phyloP scores from a whole-genome alignment of 2,113 vertebrate species.

The Nettapus auritus region DNA sequence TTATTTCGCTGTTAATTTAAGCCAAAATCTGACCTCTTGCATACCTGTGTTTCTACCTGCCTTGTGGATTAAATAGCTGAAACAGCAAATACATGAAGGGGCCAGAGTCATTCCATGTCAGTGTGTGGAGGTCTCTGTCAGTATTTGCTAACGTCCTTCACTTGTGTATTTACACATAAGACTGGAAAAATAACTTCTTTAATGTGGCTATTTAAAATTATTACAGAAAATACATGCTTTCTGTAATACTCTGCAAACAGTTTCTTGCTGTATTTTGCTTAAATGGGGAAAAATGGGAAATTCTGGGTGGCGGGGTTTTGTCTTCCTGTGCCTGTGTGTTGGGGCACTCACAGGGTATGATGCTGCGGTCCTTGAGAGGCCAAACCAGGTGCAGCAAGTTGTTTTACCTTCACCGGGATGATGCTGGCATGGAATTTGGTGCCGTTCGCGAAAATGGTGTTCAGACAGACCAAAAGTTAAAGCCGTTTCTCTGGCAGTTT shows the following conservation, averaged over 20 bases:
- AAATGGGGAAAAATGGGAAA: background rate
- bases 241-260: background rate
- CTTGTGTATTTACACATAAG: rapidly evolving
- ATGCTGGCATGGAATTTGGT: background rate
- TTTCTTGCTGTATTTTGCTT: background rate
- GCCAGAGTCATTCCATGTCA: background rate
- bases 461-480: background rate
- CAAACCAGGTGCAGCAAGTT: rapidly evolving
- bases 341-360: rapidly evolving
- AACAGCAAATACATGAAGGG: background rate
- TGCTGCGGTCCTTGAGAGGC: background rate
- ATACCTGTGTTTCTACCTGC: rapidly evolving
- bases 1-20: background rate
- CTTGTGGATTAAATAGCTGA: rapidly evolving
- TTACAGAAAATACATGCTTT: background rate
- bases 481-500: constrained; percentile 44
- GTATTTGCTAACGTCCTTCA: rapidly evolving
- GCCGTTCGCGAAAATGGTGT: background rate
- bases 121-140: rapidly evolving
- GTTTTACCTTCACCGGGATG: background rate
- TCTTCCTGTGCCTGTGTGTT: rapidly evolving
- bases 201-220: background rate
- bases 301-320: background rate
- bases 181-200: background rate
- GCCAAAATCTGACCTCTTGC: background rate